These are phyloP conservation scores for Pedionomus torquatus DNA, from an alignment of 2,113 vertebrate genomes.

Conservation along the genomic window DNA sequence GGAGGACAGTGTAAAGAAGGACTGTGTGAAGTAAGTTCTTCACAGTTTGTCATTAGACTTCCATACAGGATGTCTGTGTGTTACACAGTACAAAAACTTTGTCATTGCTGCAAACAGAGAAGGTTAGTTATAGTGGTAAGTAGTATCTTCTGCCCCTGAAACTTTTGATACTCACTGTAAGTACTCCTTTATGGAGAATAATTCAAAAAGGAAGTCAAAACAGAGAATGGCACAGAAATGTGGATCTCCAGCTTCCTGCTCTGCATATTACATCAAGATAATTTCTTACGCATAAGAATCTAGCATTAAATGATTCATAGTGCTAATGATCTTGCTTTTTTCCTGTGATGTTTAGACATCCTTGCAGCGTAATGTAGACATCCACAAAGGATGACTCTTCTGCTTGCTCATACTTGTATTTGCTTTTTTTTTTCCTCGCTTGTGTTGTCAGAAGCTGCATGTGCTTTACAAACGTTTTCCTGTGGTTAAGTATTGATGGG, in stretches of 20 bases:
- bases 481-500: slow-evolving; percentile 32
- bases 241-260: not conserved
- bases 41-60: not conserved
- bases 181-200: not conserved
- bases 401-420: not conserved
- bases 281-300: not conserved
- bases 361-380: not conserved
- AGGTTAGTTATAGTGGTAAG: not conserved
- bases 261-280: not conserved
- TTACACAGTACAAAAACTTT: not conserved
- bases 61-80: not conserved
- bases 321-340: not conserved
- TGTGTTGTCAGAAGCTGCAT: not conserved
- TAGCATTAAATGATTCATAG: not conserved
- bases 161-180: not conserved
- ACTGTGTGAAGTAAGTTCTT: not conserved
- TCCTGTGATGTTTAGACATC: not conserved
- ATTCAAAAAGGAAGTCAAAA: not conserved
- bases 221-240: not conserved
- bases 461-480: slow-evolving; percentile 10
- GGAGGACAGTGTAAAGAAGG: not conserved
- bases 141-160: not conserved
- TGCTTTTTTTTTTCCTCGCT: not conserved
- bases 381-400: not conserved
- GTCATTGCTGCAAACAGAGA: not conserved